Evolutionary conservation across 2,797 vertebrate species (phyloP).

Genomic region (Peromyscus attwateri): DNA sequence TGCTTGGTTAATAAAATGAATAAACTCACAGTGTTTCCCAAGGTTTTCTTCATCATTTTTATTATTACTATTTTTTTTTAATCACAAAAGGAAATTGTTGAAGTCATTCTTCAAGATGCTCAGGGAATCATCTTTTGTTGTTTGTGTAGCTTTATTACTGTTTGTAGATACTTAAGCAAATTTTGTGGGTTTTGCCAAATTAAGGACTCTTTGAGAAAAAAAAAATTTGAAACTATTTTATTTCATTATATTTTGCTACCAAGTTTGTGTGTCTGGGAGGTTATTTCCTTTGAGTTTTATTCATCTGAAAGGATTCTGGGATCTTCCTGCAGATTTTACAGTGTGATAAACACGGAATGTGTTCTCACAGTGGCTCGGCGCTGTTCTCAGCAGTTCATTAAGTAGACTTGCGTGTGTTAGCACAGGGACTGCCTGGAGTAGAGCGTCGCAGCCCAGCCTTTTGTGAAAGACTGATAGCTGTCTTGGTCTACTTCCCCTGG

Average conservation of each 20-base stretch:
- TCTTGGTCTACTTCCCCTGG: background rate
- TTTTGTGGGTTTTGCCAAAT: constrained; percentile 79
- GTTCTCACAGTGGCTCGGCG: constrained; percentile 69
- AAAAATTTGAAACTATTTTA: constrained; percentile 68
- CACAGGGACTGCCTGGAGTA: background rate
- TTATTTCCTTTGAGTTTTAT: constrained; percentile 81
- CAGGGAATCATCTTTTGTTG: constrained; percentile 75
- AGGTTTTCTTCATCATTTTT: constrained; percentile 82
- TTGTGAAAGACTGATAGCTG: background rate
- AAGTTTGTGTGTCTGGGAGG: constrained; percentile 70
- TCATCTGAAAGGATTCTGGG: constrained; percentile 76
- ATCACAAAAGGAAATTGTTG: constrained; percentile 82
- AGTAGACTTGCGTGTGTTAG: constrained; percentile 68
- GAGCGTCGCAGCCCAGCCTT: constrained; percentile 25
- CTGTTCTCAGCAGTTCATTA: constrained; percentile 66
- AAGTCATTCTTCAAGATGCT: constrained; percentile 73
- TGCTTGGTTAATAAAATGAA: constrained; percentile 87
- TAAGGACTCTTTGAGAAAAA: constrained; percentile 55
- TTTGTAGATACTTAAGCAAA: constrained; percentile 77
- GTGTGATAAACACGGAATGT: constrained; percentile 79
- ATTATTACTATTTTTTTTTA: constrained; percentile 75
- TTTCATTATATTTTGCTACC: constrained; percentile 64
- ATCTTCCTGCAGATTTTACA: constrained; percentile 76
- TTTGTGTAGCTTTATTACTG: constrained; percentile 79
- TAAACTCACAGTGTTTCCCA: constrained; percentile 84